Conservation (phyloP, 2,113 vertebrate species). For the Plecturocebus donacophilus region DNA sequence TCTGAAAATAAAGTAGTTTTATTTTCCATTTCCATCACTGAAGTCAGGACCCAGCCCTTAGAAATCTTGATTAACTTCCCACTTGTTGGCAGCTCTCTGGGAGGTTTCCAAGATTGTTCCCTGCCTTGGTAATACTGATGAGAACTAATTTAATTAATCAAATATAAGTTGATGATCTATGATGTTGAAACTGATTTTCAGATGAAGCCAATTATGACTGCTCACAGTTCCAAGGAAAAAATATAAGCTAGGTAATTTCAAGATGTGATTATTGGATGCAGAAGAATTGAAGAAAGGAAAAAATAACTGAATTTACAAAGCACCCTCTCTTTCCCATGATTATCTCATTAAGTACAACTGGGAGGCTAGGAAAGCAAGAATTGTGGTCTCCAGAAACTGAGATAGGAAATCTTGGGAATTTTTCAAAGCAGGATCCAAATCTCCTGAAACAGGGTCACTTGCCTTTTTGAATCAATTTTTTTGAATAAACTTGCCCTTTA, state of each 20-base stretch:
- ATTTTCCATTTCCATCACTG: conserved; percentile 54
- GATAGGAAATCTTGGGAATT: neutral
- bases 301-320: conserved; percentile 29
- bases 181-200: conserved; percentile 68
- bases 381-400: neutral
- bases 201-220: conserved; percentile 64
- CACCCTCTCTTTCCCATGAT: conserved; percentile 13
- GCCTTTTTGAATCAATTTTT: neutral
- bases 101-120: conserved; percentile 52
- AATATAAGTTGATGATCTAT: conserved; percentile 64
- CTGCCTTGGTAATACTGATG: conserved; percentile 53
- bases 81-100: conserved; percentile 36
- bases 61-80: conserved; percentile 60
- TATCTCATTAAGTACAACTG: conserved; percentile 36
- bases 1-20: conserved; percentile 48
- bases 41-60: conserved; percentile 39
- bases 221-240: conserved; percentile 58
- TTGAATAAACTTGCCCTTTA: neutral
- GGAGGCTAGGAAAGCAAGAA: neutral
- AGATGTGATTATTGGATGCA: neutral
- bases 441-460: neutral
- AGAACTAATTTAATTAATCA: conserved; percentile 71
- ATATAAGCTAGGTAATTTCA: conserved; percentile 54
- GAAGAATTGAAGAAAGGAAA: neutral
- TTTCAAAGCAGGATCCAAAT: conserved; percentile 16